Conservation (phyloP, 1,140 invertebrate species). For the Heliconius nattereri region DNA sequence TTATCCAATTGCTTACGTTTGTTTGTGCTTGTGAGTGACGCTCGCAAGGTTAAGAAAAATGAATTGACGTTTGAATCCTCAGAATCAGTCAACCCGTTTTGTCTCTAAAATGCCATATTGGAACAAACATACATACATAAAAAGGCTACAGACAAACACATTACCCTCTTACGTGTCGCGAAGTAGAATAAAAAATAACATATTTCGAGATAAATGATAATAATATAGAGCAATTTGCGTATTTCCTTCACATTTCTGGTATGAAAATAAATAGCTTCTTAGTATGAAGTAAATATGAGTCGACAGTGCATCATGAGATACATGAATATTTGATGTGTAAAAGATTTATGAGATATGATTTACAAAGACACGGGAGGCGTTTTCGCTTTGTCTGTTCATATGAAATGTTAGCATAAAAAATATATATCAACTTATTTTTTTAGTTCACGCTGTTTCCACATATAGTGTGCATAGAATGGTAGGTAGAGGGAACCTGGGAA, state of each 20-base stretch:
- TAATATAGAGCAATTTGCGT: background rate
- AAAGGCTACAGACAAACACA: too few species aligned
- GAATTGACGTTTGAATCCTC: too few species aligned
- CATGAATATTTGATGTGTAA: conserved; percentile 1
- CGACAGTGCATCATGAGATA: conserved; percentile 19
- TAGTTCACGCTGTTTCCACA: background rate
- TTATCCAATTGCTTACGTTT: too few species aligned
- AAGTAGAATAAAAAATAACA: background rate
- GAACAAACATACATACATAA: too few species aligned
- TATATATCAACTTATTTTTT: background rate
- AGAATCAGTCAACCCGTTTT: too few species aligned
- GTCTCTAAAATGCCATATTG: too few species aligned
- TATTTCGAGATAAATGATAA: background rate
- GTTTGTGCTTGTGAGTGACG: too few species aligned
- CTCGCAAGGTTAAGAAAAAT: too few species aligned
- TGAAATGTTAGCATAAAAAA: background rate
- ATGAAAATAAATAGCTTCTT: conserved; percentile 32
- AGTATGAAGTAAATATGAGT: conserved; percentile 29
- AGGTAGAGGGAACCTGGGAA: too few species aligned
- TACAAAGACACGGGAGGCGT: background rate
- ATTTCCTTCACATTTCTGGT: conserved; percentile 6
- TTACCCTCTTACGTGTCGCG: too few species aligned
- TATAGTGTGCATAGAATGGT: too few species aligned
- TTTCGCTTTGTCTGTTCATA: background rate
- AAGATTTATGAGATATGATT: background rate